phyloP scores from a whole-genome alignment of 2,888 invertebrate genomes.

The Nymphalis polychloros region DNA sequence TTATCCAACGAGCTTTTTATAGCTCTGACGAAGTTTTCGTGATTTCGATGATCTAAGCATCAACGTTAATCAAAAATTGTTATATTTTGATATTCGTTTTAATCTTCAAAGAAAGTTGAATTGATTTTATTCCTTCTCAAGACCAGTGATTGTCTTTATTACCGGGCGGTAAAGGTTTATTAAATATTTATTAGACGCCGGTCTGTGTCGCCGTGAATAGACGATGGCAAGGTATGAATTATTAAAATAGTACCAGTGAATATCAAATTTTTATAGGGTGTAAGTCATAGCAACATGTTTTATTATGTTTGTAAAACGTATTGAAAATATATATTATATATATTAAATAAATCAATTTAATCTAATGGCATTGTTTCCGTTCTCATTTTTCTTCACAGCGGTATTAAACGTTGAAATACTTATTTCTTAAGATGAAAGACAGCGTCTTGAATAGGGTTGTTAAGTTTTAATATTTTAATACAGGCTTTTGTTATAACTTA shows the following conservation, averaged over 20 bases:
- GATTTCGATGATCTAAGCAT: neutral
- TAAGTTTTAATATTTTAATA: conserved; percentile 1
- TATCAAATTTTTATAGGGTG: conserved; percentile 40
- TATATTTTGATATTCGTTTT: conserved; percentile 6
- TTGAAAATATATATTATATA: neutral
- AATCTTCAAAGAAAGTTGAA: conserved; percentile 47
- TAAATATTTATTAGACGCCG: conserved; percentile 60
- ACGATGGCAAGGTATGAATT: conserved; percentile 54
- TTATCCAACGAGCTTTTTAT: conserved; percentile 58
- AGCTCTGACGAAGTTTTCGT: conserved; percentile 18
- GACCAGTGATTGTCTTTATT: conserved; percentile 55
- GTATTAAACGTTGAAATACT: conserved; percentile 12
- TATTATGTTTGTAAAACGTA: neutral
- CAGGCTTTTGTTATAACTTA: neutral
- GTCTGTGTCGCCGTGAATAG: conserved; percentile 50
- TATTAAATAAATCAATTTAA: neutral
- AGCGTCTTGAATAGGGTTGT: neutral
- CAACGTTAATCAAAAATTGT: neutral
- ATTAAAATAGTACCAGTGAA: conserved; percentile 53
- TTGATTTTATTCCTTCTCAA: conserved; percentile 35
- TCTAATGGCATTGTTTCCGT: no score
- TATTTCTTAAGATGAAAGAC: conserved; percentile 11
- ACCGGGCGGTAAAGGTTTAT: conserved; percentile 52
- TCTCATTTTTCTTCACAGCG: conserved; percentile 11
- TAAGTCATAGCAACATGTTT: neutral